Conservation (phyloP, 2,113 vertebrate species). For the Haliaeetus leucogaster region DNA sequence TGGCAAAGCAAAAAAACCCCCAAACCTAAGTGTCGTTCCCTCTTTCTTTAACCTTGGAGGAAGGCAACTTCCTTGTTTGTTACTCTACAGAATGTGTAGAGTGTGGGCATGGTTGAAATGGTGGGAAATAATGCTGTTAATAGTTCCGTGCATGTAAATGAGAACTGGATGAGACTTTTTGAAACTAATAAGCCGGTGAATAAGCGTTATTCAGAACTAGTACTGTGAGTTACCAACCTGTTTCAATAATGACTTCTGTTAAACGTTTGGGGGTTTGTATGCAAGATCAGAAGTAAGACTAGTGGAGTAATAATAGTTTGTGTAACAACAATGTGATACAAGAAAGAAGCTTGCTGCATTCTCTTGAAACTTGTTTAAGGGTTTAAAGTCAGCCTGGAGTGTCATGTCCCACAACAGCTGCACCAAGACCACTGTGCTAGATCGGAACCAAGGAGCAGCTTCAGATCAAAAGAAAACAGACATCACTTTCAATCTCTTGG, state of each 20-base stretch:
- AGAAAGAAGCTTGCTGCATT: neutral
- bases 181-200: neutral
- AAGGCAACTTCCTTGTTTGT: neutral
- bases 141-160: neutral
- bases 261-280: fast-evolving
- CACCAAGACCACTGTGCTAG: neutral
- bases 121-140: neutral
- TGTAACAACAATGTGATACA: neutral
- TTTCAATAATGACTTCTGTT: neutral
- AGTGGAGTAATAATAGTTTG: neutral
- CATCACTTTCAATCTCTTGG: neutral
- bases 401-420: neutral
- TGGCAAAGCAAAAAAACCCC: neutral
- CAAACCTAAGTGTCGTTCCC: neutral
- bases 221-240: neutral
- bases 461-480: neutral
- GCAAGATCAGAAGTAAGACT: neutral
- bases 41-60: neutral
- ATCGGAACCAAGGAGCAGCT: neutral
- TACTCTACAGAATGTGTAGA: neutral
- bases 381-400: neutral
- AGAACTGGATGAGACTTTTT: neutral
- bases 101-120: neutral
- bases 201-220: neutral
- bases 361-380: neutral